Conservation (phyloP, 2,113 vertebrate genomes). For the Gadus macrocephalus region DNA sequence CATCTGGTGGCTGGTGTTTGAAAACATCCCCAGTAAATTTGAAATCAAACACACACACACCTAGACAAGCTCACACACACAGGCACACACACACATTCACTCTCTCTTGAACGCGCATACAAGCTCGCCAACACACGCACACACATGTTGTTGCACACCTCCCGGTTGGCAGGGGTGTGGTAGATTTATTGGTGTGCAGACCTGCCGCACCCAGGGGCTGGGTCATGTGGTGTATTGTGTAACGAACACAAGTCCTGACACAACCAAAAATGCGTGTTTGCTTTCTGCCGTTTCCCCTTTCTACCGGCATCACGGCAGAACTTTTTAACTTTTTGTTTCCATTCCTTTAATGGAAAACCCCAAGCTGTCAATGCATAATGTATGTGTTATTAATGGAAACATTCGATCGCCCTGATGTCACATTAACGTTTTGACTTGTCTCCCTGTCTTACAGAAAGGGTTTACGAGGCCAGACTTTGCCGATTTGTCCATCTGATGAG, state of each 20-base stretch:
- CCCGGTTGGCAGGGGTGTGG: conserved; percentile 11
- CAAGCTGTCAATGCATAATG: not conserved
- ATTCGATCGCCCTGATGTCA: too few species aligned
- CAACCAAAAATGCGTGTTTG: conserved; percentile 19
- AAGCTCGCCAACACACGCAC: not conserved
- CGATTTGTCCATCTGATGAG: conserved; percentile 26
- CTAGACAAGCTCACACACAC: conserved; percentile 12
- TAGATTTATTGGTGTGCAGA: conserved; percentile 22
- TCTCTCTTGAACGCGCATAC: too few species aligned
- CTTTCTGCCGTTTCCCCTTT: not conserved
- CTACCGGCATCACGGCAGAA: not conserved
- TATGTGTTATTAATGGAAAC: too few species aligned
- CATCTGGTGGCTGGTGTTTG: not conserved
- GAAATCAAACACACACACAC: too few species aligned
- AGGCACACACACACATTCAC: not conserved
- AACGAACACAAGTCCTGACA: conserved; percentile 56
- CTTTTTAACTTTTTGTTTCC: too few species aligned
- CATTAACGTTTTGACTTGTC: not conserved
- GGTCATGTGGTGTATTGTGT: conserved; percentile 35
- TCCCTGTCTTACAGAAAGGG: conserved; percentile 66
- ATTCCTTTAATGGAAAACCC: not conserved
- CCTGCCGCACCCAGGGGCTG: conserved; percentile 46
- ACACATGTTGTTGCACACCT: conserved; percentile 6
- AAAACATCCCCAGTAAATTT: not conserved
- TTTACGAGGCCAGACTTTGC: conserved; percentile 43